These are phyloP conservation scores for Sarcophaga peregrina DNA, from an alignment of 1,140 invertebrate species.

Conservation along the genomic window DNA sequence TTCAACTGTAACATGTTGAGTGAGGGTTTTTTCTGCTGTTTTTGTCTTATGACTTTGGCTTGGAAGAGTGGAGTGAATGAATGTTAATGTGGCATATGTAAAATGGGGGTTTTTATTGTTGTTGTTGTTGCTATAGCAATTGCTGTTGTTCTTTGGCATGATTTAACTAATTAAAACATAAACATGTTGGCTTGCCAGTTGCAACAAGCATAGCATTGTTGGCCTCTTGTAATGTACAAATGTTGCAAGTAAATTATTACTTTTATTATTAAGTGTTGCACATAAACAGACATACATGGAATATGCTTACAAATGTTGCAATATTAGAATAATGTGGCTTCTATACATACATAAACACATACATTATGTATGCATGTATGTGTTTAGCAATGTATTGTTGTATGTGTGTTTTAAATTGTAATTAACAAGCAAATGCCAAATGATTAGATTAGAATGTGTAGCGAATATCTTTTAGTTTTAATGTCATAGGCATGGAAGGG, in stretches of 20 bases:
- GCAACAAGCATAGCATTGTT: constrained; percentile 21
- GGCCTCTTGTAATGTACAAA: background rate
- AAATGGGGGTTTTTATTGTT: background rate
- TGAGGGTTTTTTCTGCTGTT: background rate
- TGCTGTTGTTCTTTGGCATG: constrained; percentile 19
- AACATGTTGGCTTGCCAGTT: constrained; percentile 13
- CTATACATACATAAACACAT: too few relatives aligned
- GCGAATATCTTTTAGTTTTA: background rate
- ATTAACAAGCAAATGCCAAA: background rate
- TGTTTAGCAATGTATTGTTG: background rate
- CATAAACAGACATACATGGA: background rate
- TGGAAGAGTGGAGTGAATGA: background rate
- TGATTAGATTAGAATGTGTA: background rate
- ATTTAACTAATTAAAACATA: constrained; percentile 40
- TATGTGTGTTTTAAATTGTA: constrained; percentile 2
- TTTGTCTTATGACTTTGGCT: background rate
- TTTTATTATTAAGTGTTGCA: constrained; percentile 15
- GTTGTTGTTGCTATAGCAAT: background rate
- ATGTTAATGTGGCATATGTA: background rate
- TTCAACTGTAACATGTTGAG: background rate
- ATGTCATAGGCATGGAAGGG: background rate
- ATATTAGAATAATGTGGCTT: too few relatives aligned
- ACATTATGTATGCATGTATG: background rate
- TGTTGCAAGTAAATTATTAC: constrained; percentile 3
- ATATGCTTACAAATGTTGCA: too few relatives aligned